A percentile compares a stretch with the other conserved stretches of the same genome.
These are phyloP conservation scores for Lampropteryx suffumata DNA, from an alignment of 2,888 invertebrate genomes.

Conservation along the genomic window DNA sequence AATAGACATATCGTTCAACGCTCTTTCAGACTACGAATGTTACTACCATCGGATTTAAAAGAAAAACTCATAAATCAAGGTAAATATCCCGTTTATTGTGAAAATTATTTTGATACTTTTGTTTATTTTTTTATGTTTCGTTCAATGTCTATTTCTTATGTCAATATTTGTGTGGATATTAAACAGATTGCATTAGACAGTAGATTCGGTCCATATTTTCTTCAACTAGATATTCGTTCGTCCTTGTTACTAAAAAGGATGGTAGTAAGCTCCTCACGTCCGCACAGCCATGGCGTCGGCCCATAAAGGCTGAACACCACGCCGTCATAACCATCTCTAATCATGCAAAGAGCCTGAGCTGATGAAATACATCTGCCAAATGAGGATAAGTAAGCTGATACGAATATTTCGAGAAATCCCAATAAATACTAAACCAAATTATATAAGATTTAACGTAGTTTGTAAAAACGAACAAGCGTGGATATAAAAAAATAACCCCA, in stretches of 20 bases:
- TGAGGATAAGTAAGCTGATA: slow-evolving; percentile 16
- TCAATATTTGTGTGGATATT: too few relatives aligned
- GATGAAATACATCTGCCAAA: slow-evolving; percentile 31
- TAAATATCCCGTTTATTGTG: too few relatives aligned
- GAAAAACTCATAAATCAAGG: too few relatives aligned
- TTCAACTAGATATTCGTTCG: slow-evolving; percentile 11
- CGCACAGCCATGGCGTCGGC: slow-evolving; percentile 30
- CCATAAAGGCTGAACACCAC: slow-evolving; percentile 20
- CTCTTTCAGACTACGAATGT: too few relatives aligned
- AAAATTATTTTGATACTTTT: too few relatives aligned
- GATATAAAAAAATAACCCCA: slow-evolving; percentile 12
- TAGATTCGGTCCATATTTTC: neutral
- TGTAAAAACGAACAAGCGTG: neutral
- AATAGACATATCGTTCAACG: too few relatives aligned
- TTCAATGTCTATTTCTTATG: too few relatives aligned
- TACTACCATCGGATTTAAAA: too few relatives aligned
- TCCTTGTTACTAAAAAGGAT: slow-evolving; percentile 39
- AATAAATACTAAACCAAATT: neutral
- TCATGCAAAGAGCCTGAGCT: slow-evolving; percentile 26
- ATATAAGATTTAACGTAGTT: too few relatives aligned
- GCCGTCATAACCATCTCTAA: slow-evolving; percentile 22
- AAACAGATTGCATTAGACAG: too few relatives aligned
- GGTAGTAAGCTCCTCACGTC: slow-evolving; percentile 48
- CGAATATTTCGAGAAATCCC: slow-evolving; percentile 3
- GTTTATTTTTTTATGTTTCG: too few relatives aligned